Evolutionary conservation across 2,797 vertebrate genomes (phyloP).

Genomic region (Leptodactylus fallax): DNA sequence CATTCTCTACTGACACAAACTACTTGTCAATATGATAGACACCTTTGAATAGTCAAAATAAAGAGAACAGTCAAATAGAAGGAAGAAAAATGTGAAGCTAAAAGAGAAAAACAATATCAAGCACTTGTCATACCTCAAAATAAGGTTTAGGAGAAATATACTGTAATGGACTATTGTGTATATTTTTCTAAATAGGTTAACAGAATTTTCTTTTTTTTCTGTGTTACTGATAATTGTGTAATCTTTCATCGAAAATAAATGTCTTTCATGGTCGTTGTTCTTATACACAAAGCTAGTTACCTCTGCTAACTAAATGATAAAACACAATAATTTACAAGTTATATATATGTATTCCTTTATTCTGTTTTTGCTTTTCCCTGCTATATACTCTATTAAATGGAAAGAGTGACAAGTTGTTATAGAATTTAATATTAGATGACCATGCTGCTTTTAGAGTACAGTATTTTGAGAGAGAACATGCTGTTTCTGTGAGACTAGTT

Average conservation of each 20-base stretch:
- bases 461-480: neutral
- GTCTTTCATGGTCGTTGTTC: neutral
- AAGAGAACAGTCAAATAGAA: constrained; percentile 6
- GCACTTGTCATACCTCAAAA: constrained; percentile 5
- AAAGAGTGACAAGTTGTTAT: constrained; percentile 26
- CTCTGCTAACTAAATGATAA: neutral
- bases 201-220: neutral
- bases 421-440: constrained; percentile 36
- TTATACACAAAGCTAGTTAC: neutral
- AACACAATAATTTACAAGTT: neutral
- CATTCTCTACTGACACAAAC: constrained; percentile 10
- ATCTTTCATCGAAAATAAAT: neutral
- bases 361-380: neutral
- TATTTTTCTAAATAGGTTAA: neutral
- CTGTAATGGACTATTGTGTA: neutral
- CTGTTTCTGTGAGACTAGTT: constrained; percentile 5
- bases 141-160: neutral
- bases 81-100: neutral
- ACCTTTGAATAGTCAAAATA: constrained; percentile 6
- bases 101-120: constrained; percentile 8
- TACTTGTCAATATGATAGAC: constrained; percentile 33
- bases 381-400: neutral
- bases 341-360: neutral
- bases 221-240: neutral
- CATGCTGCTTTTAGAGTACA: neutral